phyloP scores from a whole-genome alignment of 2,113 vertebrate species.

The Guaruba guarouba region DNA sequence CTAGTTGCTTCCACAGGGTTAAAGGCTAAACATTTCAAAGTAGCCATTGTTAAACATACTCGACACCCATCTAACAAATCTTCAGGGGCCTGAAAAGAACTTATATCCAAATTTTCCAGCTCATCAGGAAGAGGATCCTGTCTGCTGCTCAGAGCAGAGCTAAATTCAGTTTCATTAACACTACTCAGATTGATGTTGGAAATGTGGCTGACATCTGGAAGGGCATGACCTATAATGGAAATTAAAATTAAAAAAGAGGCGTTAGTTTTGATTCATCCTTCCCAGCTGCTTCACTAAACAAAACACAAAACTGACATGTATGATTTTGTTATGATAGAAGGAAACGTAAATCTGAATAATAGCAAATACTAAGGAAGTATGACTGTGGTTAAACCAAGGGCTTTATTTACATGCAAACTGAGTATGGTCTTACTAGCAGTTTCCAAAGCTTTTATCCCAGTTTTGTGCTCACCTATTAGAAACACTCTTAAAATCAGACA shows the following conservation, averaged over 20 bases:
- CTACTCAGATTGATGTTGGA: slow-evolving; percentile 83
- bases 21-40: not conserved
- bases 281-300: not conserved
- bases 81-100: slow-evolving; percentile 80
- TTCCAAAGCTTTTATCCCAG: not conserved
- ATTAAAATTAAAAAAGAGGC: not conserved
- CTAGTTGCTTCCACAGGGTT: not conserved
- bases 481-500: not conserved
- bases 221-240: slow-evolving; percentile 68
- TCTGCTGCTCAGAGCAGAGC: slow-evolving; percentile 74
- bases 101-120: slow-evolving; percentile 84
- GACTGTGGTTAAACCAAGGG: not conserved
- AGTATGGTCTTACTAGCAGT: not conserved
- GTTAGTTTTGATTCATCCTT: not conserved
- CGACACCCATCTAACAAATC: slow-evolving; percentile 94
- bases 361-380: not conserved
- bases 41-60: slow-evolving; percentile 70
- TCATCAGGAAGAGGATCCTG: slow-evolving; percentile 80
- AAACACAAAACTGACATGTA: not conserved
- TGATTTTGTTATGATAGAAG: not conserved
- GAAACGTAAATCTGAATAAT: not conserved
- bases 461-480: not conserved
- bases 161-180: slow-evolving; percentile 83
- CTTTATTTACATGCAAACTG: not conserved
- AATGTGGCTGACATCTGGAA: slow-evolving; percentile 92